Evolutionary conservation across 1,140 invertebrate genomes (phyloP), one percentile per base, ranked within the genome.

Genomic region (Drosophila pachea): DNA sequence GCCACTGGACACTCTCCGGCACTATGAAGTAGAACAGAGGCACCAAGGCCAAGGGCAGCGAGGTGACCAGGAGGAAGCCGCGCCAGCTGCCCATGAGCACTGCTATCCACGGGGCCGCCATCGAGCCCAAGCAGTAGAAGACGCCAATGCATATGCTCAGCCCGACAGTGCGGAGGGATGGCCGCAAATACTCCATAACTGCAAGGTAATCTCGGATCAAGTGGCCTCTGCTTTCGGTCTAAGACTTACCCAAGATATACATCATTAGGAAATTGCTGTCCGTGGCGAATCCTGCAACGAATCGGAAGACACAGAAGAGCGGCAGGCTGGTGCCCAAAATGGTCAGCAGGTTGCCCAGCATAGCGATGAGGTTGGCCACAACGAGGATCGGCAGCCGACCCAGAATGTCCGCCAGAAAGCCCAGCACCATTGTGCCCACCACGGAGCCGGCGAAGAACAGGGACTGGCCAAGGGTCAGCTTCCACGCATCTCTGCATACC

Each of bases 1-100:
- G 84, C 93, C 93, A 93, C 65, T 92, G 90, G 0, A 92, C 92
- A 61, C 92, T 93, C 78, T 93, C 92, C 36, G 93, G 91, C 55
- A 93, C 88, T 7, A 91, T 64, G n/a, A 90, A 82, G 61, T 90
- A 91, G 81, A 90, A 92, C 6, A 88, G 40, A 0, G 90, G 76
- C 11, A 92, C 87, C 7, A 90, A n/a, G 0, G 88, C 56, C 35
- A 92, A 88, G 0, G 92, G 92, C 33, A 91, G 16, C 1, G 91
- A 89, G 4, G 91, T 90, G 14, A 89, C 83, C 16, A 91, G 60
- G 7, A 92, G 77, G 67, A 92, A 92, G 4, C 87, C 64, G 42
- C 90, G 89, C 92, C 92, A 93, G 59, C 89, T 89, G 12, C 88
- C 88, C 9, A 91, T 74, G 4, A 78, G 75, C 40, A 92, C 89